Conservation (phyloP, 2,113 vertebrate species). For the Atherinomorus stipes region DNA sequence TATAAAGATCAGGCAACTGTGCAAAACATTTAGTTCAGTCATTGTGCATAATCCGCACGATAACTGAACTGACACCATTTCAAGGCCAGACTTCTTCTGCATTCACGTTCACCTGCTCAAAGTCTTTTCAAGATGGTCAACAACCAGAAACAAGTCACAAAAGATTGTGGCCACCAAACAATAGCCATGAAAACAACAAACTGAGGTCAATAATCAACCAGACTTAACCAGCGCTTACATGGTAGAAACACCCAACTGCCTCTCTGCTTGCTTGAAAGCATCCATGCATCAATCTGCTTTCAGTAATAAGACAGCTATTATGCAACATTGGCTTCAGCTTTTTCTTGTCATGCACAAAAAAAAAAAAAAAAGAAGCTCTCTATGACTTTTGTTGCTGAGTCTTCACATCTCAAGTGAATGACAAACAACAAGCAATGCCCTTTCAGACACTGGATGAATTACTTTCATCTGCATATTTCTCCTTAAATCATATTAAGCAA, state of each 20-base stretch:
- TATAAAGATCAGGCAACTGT: conserved; percentile 33
- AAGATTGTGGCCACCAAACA: conserved; percentile 24
- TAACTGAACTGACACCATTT: conserved; percentile 8
- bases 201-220: conserved; percentile 68
- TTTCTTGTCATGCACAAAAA: conserved; percentile 5
- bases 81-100: conserved; percentile 13
- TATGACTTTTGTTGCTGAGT: neutral
- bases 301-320: conserved; percentile 9
- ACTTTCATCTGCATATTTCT: conserved; percentile 8
- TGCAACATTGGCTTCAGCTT: neutral
- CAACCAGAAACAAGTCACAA: conserved; percentile 47
- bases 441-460: conserved; percentile 23
- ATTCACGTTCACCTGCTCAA: conserved; percentile 28
- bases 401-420: neutral
- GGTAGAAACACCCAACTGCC: neutral
- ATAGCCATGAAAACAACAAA: conserved; percentile 51
- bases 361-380: no score
- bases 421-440: conserved; percentile 7
- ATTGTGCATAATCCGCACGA: conserved; percentile 15
- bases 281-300: neutral
- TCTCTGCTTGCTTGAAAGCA: neutral
- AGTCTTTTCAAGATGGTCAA: conserved; percentile 50
- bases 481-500: conserved; percentile 45
- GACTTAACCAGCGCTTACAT: conserved; percentile 17
- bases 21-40: conserved; percentile 28